Conservation (phyloP, 1,140 invertebrate genomes). For the Brachionus angularis region DNA sequence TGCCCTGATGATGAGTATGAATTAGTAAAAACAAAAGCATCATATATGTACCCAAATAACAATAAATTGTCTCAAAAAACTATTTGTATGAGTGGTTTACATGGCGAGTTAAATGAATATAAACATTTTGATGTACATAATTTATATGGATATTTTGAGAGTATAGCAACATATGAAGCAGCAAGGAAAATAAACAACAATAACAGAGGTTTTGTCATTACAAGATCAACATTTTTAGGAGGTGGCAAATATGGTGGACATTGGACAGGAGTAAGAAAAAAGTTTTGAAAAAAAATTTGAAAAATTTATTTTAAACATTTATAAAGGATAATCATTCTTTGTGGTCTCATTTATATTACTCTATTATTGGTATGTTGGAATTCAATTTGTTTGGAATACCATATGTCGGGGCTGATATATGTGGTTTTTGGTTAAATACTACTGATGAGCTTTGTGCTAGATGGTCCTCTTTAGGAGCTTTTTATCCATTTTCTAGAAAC, state of each 20-base stretch:
- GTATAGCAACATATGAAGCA: conserved; percentile 59
- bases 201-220: conserved; percentile 72
- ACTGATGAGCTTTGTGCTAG: conserved; percentile 63
- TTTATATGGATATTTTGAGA: conserved; percentile 47
- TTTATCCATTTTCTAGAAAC: conserved; percentile 58
- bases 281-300: conserved; percentile 54
- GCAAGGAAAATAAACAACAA: conserved; percentile 49
- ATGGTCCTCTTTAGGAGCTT: conserved; percentile 64
- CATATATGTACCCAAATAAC: conserved; percentile 62
- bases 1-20: conserved; percentile 63
- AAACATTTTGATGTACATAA: conserved; percentile 43
- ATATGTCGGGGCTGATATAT: conserved; percentile 81
- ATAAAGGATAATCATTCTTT: conserved; percentile 50
- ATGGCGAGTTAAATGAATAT: conserved; percentile 25
- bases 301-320: neutral
- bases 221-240: conserved; percentile 74
- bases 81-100: conserved; percentile 51
- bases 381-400: conserved; percentile 55
- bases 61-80: conserved; percentile 49
- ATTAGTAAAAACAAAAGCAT: conserved; percentile 60
- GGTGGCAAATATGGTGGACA: conserved; percentile 76
- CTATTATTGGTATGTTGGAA: conserved; percentile 47
- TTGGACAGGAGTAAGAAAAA: conserved; percentile 79
- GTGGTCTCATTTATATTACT: conserved; percentile 53
- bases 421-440: conserved; percentile 76